These are phyloP conservation scores for Gopherus evgoodei DNA, from an alignment of 2,113 vertebrate species.

Conservation along the genomic window DNA sequence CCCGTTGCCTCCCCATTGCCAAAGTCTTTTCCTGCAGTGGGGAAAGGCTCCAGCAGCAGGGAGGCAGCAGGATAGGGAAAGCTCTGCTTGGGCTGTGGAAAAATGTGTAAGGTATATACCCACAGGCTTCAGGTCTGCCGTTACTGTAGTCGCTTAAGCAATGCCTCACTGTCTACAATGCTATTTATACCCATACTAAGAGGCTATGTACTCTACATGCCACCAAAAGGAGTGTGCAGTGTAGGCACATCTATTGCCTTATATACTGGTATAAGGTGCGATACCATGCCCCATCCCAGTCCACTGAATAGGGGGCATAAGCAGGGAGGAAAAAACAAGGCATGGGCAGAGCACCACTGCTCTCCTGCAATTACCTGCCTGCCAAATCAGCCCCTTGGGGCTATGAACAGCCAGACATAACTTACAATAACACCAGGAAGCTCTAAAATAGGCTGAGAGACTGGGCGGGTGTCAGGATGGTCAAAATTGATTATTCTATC, in stretches of 20 bases:
- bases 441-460: background rate
- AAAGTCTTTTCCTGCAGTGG: background rate
- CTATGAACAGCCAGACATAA: background rate
- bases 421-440: background rate
- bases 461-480: background rate
- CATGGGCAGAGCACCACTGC: background rate
- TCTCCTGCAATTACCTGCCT: background rate
- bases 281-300: rapidly evolving
- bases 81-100: background rate
- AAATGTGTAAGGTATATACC: background rate
- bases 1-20: background rate
- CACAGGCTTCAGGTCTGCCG: background rate
- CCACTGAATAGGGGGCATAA: background rate
- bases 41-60: background rate
- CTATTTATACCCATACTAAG: no score
- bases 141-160: background rate
- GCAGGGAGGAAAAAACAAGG: background rate
- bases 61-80: background rate
- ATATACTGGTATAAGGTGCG: no score
- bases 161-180: no score
- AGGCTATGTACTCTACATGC: no score
- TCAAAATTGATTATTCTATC: background rate
- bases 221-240: no score
- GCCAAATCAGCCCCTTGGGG: background rate
- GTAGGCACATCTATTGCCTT: no score